Evolutionary conservation across 2,888 invertebrate species (phyloP), one percentile per base, ranked within the genome.

Genomic region (Clivina fossor): DNA sequence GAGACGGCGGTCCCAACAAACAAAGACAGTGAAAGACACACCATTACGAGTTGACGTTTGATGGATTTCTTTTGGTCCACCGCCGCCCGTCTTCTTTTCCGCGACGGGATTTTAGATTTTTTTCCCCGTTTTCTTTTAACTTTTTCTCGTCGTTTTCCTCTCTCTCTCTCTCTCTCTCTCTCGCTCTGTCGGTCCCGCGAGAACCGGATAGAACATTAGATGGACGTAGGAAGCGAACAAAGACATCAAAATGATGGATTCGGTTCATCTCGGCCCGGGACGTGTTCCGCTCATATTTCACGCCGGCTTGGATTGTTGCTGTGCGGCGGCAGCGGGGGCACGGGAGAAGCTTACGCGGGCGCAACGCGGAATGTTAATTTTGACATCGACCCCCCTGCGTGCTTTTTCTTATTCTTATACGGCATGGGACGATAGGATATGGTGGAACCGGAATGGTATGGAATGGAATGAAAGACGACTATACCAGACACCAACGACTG

Each of bases 211-310:
- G 56, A 55, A 57, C 59, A 61, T 62, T 44, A 56, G 66, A 66
- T 65, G 66, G 65, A 66, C 66, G 70, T 66, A 68, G 67, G 61
- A 70, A 68, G 69, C 71, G 74, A 75, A 75, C 74, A 74, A 74
- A 75, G 75, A 74, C 74, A 75, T 74, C 74, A 75, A 73, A 71
- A 75, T 75, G 74, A 75, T 75, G 73, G 71, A 75, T 75, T 71
- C 69, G 71, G 73, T 74, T 74, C 75, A 74, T 75, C 74, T 74
- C 73, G 71, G 73, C 72, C 73, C 71, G 68, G 70, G 72, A 74
- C 74, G 74, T 74, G 74, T 74, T 74, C 74, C 74, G 74, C 73
- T 72, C 72, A 74, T 74, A 75, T 75, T 74, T 74, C 74, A 74
- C 70, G 40, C 41, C 28, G 26, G 19, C 59, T 61, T 58, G 57